A percentile compares a stretch with the other conserved stretches of the same genome.
Conservation (phyloP, 2,888 invertebrate species). For the Monochamus alternatus region DNA sequence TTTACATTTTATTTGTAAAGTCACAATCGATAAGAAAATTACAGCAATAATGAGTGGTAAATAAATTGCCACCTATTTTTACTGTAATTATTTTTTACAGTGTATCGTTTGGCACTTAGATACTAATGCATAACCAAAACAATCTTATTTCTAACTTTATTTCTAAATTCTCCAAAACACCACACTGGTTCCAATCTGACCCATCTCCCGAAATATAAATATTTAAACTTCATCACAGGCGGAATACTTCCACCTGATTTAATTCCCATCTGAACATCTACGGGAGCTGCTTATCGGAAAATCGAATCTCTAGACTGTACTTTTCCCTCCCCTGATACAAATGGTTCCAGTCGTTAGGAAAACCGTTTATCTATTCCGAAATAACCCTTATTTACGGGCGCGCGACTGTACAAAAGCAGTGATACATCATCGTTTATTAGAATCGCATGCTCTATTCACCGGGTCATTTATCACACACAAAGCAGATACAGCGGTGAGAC, state of each 20-base stretch:
- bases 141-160: too few relatives aligned
- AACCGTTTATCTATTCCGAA: slow-evolving; percentile 45
- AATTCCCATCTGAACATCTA: background rate
- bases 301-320: slow-evolving; percentile 13
- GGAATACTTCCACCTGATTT: background rate
- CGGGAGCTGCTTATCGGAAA: slow-evolving; percentile 15
- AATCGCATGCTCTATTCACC: slow-evolving; percentile 60
- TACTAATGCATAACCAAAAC: too few relatives aligned
- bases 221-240: background rate
- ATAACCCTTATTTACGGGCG: slow-evolving; percentile 56
- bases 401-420: slow-evolving; percentile 55
- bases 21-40: too few relatives aligned
- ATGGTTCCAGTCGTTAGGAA: slow-evolving; percentile 50
- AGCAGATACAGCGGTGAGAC: slow-evolving; percentile 33
- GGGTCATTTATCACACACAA: slow-evolving; percentile 60
- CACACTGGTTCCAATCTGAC: too few relatives aligned
- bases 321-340: slow-evolving; percentile 37
- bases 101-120: too few relatives aligned
- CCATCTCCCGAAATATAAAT: background rate
- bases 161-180: too few relatives aligned
- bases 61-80: too few relatives aligned
- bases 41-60: too few relatives aligned
- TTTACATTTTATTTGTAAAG: too few relatives aligned
- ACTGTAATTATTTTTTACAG: too few relatives aligned
- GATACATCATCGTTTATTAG: slow-evolving; percentile 64